Evolutionary conservation across 2,888 invertebrate genomes (phyloP), one percentile per base, ranked within the genome.

Genomic region (Agrilus mali): DNA sequence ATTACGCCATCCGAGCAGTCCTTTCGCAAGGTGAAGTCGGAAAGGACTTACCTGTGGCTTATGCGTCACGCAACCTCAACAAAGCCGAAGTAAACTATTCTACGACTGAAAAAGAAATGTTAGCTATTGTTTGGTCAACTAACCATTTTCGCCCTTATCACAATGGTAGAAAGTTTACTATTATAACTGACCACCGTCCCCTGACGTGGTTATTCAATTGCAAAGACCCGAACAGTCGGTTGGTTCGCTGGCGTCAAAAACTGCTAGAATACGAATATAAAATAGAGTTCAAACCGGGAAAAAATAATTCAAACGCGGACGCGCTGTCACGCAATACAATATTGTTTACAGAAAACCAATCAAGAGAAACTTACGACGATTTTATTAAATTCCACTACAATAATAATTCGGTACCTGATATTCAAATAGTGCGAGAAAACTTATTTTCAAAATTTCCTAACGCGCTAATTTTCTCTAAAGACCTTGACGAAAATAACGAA

Each of bases 131-230:
- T 6, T 64, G 58, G 57, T 50, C 47, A 7, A 44, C 49, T 1
- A 57, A 60, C 48, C 52, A 61, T 44, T 66, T 63, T 46, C 17
- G 61, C 32, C 60, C 63, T 4, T 66, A 64, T 41, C 41, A 65
- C 2, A 61, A 54, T 43, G 64, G 64, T 14, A 50, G 55, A 35
- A 51, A 58, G 46, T 66, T 65, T 39, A 50, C 33, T 10, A 55
- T 66, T 10, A 17, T 57, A 4, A 64, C 57, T 0, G 63, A 66
- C 43, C 64, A 65, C 42, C 42, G 49, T 47, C 61, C 61, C 1
- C 46, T 64, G 22, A 52, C 48, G 2, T 64, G 60, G 59, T 44
- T 66, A 5, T 55, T 59, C 33, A 58, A 49, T 17, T 32, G 52
- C 0, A 63, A 59, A 46, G 58, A 63, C 4, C 60, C 60, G 0